phyloP scores from a whole-genome alignment of 2,888 invertebrate genomes.

The Bruchidius siliquastri region DNA sequence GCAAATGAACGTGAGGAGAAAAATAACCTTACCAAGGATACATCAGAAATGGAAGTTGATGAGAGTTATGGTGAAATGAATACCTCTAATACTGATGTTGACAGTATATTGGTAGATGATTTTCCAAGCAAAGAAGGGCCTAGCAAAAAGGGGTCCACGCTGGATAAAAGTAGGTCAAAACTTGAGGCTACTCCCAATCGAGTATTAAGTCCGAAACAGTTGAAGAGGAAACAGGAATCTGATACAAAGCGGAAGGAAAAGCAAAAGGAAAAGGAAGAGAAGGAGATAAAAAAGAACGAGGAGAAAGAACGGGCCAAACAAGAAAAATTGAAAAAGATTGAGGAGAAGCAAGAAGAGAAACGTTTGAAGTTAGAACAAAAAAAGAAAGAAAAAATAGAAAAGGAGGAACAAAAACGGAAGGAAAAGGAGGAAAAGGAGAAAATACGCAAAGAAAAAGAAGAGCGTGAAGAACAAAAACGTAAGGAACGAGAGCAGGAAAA shows the following conservation, averaged over 20 bases:
- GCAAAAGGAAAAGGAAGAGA: conserved; percentile 45
- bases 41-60: conserved; percentile 8
- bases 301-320: conserved; percentile 51
- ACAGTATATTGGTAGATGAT: background rate
- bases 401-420: conserved; percentile 41
- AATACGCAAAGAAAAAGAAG: background rate
- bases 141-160: background rate
- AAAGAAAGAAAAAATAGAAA: conserved; percentile 54
- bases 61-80: conserved; percentile 1
- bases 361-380: conserved; percentile 49
- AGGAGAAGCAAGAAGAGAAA: conserved; percentile 48
- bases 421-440: conserved; percentile 46
- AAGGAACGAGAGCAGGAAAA: conserved; percentile 59
- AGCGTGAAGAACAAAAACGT: conserved; percentile 48
- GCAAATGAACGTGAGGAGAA: background rate
- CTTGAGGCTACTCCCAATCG: conserved; percentile 32
- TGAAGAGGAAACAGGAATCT: conserved; percentile 48
- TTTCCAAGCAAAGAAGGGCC: conserved; percentile 3
- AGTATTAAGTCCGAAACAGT: conserved; percentile 42
- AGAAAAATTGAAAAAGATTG: conserved; percentile 46
- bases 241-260: conserved; percentile 40
- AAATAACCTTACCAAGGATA: background rate
- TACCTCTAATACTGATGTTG: background rate
- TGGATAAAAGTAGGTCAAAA: conserved; percentile 9
- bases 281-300: conserved; percentile 41